Evolutionary conservation across 2,888 invertebrate genomes (phyloP).

Genomic region (Cataglyphis cursor): DNA sequence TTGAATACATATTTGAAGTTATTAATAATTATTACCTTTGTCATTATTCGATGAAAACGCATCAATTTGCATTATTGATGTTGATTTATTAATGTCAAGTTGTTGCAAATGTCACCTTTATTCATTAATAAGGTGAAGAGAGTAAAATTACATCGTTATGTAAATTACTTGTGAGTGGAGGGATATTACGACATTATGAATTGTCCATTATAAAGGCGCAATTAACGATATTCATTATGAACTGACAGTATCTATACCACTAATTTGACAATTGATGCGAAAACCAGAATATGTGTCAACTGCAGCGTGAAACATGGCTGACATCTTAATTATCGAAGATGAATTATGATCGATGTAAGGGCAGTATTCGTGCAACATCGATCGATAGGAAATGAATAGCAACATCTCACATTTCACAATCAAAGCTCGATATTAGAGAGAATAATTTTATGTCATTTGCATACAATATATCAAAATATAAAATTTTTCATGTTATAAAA

Average conservation of each 20-base stretch:
- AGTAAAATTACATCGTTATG: slow-evolving; percentile 17
- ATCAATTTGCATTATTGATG: background rate
- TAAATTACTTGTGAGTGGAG: slow-evolving; percentile 20
- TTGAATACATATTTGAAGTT: background rate
- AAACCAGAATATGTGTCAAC: slow-evolving; percentile 44
- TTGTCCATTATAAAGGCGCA: slow-evolving; percentile 9
- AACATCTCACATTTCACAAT: background rate
- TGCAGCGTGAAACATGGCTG: slow-evolving; percentile 10
- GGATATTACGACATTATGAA: slow-evolving; percentile 5
- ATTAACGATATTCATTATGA: slow-evolving; percentile 54
- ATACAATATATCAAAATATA: background rate
- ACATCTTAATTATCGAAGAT: slow-evolving; percentile 54
- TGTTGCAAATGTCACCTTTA: background rate
- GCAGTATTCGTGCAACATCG: background rate
- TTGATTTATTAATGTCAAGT: slow-evolving; percentile 36
- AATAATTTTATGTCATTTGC: background rate
- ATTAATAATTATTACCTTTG: background rate
- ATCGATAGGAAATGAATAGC: background rate
- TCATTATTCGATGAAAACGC: background rate
- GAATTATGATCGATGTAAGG: slow-evolving; percentile 51
- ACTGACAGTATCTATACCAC: slow-evolving; percentile 5
- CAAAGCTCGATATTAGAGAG: background rate
- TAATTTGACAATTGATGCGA: slow-evolving; percentile 51
- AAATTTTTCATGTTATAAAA: background rate
- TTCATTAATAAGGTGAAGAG: slow-evolving; percentile 14